Evolutionary conservation across 1,140 invertebrate genomes (phyloP).

Genomic region (Drosophila trapezifrons): DNA sequence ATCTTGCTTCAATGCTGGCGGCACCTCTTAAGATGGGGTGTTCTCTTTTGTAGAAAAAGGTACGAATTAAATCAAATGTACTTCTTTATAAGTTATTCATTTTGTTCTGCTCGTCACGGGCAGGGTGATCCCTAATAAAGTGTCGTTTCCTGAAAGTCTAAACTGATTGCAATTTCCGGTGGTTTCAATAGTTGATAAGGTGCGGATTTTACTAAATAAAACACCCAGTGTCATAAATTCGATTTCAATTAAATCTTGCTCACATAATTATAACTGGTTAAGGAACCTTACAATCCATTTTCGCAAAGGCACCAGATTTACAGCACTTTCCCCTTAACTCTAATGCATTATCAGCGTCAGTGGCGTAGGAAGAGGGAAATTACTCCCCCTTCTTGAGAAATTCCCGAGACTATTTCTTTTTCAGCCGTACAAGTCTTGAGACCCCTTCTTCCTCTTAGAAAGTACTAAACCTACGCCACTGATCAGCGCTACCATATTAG

Average conservation of each 20-base stretch:
- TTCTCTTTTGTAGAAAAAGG: conserved; percentile 12
- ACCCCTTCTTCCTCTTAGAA: too few relatives aligned
- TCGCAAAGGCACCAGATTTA: background rate
- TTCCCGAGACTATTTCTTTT: too few relatives aligned
- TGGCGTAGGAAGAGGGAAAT: too few relatives aligned
- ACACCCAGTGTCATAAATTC: background rate
- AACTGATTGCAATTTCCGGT: background rate
- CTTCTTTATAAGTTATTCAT: background rate
- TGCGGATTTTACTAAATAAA: background rate
- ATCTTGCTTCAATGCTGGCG: background rate
- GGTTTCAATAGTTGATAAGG: background rate
- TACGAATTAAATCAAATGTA: conserved; percentile 9
- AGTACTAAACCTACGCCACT: background rate
- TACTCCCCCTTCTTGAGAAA: too few relatives aligned
- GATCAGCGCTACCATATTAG: background rate
- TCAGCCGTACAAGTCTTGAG: too few relatives aligned
- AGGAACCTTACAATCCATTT: too few relatives aligned
- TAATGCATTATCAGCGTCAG: background rate
- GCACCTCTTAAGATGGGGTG: background rate
- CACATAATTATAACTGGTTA: background rate
- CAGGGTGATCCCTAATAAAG: background rate
- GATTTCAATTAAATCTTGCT: background rate
- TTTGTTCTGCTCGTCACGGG: background rate
- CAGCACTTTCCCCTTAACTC: background rate
- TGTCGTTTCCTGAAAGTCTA: background rate